Percentiles rank a stretch among this genome's conserved stretches.
Conservation (phyloP, 2,888 invertebrate genomes). For the Sarcophaga variegata region DNA sequence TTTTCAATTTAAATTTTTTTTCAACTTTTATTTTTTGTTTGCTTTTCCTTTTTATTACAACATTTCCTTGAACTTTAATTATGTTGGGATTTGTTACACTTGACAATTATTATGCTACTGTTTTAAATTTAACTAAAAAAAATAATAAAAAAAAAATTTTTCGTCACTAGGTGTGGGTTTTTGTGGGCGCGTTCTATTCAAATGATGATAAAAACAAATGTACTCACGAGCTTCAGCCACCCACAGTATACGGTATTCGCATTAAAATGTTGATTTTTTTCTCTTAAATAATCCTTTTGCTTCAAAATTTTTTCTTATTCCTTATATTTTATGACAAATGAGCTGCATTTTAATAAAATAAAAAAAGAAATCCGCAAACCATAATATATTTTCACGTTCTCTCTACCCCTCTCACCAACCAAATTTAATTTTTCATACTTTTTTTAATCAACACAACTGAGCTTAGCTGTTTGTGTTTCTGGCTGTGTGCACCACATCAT, state of each 20-base stretch:
- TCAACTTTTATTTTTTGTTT: not conserved
- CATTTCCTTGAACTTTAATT: conserved; percentile 7
- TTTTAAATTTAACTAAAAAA: conserved; percentile 1
- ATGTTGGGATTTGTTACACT: not conserved
- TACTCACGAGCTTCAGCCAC: not conserved
- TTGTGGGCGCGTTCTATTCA: not conserved
- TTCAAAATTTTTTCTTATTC: not conserved
- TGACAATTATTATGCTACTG: not conserved
- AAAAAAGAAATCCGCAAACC: conserved; percentile 34
- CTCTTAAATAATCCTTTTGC: not conserved
- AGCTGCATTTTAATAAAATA: conserved; percentile 10
- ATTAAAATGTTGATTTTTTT: not conserved
- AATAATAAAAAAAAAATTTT: not conserved
- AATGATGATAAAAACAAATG: not conserved
- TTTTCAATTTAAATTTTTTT: too few species aligned
- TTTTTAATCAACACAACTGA: conserved; percentile 24
- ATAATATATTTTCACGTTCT: not conserved
- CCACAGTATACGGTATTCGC: too few species aligned
- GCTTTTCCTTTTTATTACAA: not conserved
- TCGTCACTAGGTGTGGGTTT: not conserved
- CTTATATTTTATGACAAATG: conserved; percentile 6
- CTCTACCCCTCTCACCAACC: not conserved
- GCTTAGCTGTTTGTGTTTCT: not conserved
- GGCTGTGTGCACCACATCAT: not conserved
- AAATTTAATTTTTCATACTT: not conserved